Evolutionary conservation across 2,888 invertebrate species (phyloP).

Genomic region (Nemotelus pantherinus): DNA sequence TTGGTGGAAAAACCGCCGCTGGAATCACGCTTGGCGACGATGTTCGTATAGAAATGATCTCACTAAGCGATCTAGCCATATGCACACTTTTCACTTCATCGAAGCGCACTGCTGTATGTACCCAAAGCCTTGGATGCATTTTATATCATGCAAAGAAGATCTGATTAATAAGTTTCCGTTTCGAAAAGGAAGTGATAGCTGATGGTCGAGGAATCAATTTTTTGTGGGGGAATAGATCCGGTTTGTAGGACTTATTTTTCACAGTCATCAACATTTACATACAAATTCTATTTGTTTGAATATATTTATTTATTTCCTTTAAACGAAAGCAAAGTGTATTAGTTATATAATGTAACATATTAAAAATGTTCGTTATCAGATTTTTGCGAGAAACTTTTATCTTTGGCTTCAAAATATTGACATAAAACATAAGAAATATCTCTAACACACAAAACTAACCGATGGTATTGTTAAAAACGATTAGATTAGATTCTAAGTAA

Average conservation of each 20-base stretch:
- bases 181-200: neutral
- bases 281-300: neutral
- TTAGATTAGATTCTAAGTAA: too few species aligned
- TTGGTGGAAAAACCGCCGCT: constrained; percentile 21
- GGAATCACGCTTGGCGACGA: constrained; percentile 9
- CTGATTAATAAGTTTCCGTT: constrained; percentile 19
- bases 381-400: too few species aligned
- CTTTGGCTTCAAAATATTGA: too few species aligned
- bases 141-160: neutral
- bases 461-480: too few species aligned
- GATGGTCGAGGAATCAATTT: neutral
- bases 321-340: too few species aligned
- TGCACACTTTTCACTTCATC: constrained; percentile 26
- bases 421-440: too few species aligned
- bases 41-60: constrained; percentile 1
- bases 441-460: too few species aligned
- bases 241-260: neutral
- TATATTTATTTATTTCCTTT: neutral
- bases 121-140: neutral
- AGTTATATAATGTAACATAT: too few species aligned
- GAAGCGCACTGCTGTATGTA: neutral
- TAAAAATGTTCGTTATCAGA: too few species aligned
- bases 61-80: constrained; percentile 13
- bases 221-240: neutral
- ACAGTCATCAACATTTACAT: too few species aligned